Evolutionary conservation across 2,888 invertebrate species (phyloP).

Genomic region (Rhamphomyia laevipes): DNA sequence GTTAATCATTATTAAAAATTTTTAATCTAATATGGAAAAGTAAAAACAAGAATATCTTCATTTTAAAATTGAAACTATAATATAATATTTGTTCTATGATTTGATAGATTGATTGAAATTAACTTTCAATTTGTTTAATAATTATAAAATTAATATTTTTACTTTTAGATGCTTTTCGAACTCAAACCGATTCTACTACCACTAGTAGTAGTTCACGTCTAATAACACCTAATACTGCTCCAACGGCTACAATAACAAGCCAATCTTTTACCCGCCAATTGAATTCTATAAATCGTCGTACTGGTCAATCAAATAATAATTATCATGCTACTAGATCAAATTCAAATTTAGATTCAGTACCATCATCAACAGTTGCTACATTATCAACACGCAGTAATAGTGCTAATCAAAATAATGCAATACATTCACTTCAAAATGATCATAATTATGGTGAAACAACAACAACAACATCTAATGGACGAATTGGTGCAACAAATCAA

Average conservation of each 20-base stretch:
- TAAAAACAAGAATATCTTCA: too few species aligned
- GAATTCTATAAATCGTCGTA: neutral
- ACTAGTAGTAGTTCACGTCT: too few species aligned
- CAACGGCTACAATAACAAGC: neutral
- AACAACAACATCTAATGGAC: neutral
- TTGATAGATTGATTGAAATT: too few species aligned
- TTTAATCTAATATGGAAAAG: too few species aligned
- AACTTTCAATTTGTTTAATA: too few species aligned
- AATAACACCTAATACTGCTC: neutral
- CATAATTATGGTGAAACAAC: constrained; percentile 33
- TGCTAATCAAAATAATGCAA: constrained; percentile 7
- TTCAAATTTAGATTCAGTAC: neutral
- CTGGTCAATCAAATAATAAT: neutral
- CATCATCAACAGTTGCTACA: constrained; percentile 15
- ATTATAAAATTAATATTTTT: too few species aligned
- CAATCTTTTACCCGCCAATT: too few species aligned
- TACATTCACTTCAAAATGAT: constrained; percentile 23
- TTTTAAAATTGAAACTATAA: too few species aligned
- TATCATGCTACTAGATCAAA: neutral
- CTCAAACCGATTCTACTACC: too few species aligned
- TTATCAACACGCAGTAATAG: constrained; percentile 15
- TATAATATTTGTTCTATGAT: too few species aligned
- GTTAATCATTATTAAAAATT: too few species aligned
- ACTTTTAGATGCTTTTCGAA: too few species aligned
- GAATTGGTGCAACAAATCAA: constrained; percentile 22